phyloP scores from a whole-genome alignment of 2,797 vertebrate genomes.

The Pelodytes ibericus region DNA sequence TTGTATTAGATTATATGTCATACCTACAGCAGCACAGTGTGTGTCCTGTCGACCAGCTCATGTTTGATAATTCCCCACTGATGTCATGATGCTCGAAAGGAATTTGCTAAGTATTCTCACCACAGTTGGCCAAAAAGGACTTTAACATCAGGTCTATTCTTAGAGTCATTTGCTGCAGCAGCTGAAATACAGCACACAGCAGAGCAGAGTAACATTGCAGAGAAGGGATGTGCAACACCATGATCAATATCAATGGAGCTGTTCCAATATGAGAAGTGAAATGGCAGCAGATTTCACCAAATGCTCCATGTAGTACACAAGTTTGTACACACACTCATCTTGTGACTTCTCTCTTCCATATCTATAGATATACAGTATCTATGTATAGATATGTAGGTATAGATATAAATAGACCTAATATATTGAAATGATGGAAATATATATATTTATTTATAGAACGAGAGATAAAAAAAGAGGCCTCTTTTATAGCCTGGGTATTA shows the following conservation, averaged over 20 bases:
- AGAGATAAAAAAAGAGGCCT: too few relatives aligned
- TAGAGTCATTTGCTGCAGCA: conserved; percentile 62
- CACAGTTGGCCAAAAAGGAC: conserved; percentile 63
- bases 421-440: too few relatives aligned
- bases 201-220: conserved; percentile 59
- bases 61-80: conserved; percentile 17
- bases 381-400: too few relatives aligned
- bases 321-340: too few relatives aligned
- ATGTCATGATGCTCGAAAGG: conserved; percentile 46
- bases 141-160: conserved; percentile 64
- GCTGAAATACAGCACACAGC: conserved; percentile 63
- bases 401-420: too few relatives aligned
- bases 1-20: not conserved
- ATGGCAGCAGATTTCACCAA: too few relatives aligned
- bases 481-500: too few relatives aligned
- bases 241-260: not conserved
- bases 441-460: too few relatives aligned
- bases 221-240: conserved; percentile 13
- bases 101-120: conserved; percentile 64
- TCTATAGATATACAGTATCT: too few relatives aligned
- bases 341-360: too few relatives aligned
- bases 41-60: not conserved
- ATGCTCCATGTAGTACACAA: too few relatives aligned
- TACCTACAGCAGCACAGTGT: not conserved
- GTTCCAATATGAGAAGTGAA: not conserved